These are phyloP conservation scores for Acestrorhynchus altus DNA, from an alignment of 2,797 vertebrate genomes.

Conservation along the genomic window DNA sequence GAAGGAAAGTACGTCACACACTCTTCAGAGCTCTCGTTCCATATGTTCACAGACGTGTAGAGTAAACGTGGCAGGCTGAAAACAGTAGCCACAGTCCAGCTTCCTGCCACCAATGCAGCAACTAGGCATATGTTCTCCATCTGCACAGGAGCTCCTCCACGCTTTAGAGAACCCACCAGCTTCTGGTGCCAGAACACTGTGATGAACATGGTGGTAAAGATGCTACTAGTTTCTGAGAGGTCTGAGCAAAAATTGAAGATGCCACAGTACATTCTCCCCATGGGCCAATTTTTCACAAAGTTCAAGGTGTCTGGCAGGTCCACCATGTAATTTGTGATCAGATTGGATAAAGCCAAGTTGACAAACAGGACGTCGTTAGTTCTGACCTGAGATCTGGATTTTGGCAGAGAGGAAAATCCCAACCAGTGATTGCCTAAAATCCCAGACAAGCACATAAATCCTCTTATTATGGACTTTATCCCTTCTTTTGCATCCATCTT, in stretches of 20 bases:
- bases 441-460: constrained; percentile 72
- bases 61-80: constrained; percentile 75
- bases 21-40: constrained; percentile 59
- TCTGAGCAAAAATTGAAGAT: constrained; percentile 73
- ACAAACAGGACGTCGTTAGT: constrained; percentile 79
- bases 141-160: constrained; percentile 69
- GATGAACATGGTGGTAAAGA: constrained; percentile 81
- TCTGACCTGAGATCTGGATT: constrained; percentile 62
- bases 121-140: constrained; percentile 73
- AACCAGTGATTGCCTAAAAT: constrained; percentile 80
- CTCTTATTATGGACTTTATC: constrained; percentile 69
- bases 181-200: constrained; percentile 82
- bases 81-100: constrained; percentile 69
- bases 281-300: constrained; percentile 70
- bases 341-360: constrained; percentile 81
- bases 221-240: constrained; percentile 81
- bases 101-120: constrained; percentile 66
- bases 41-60: constrained; percentile 52
- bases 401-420: constrained; percentile 70
- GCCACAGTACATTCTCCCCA: constrained; percentile 69
- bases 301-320: constrained; percentile 77
- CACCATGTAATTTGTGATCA: constrained; percentile 82
- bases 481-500: constrained; percentile 65
- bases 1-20: constrained; percentile 69
- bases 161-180: constrained; percentile 76